A percentile compares a stretch with the other conserved stretches of the same genome.
These are phyloP conservation scores for Enhydra lutris DNA, from an alignment of 2,113 vertebrate species.

Conservation along the genomic window DNA sequence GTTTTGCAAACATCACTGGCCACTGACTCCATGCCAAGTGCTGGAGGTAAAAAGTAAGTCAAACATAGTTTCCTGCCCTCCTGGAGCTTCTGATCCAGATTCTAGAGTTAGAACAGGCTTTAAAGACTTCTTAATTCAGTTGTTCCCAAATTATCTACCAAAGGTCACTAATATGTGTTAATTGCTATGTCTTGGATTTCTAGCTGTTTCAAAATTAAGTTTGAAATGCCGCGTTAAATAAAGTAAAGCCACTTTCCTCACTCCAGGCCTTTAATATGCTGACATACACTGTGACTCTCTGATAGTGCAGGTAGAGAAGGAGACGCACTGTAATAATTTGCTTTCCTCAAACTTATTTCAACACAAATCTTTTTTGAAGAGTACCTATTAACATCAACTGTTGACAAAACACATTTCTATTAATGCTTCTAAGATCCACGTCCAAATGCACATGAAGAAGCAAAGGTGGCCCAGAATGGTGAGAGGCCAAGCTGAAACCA, in stretches of 20 bases:
- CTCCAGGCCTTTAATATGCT: not conserved
- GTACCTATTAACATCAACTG: not conserved
- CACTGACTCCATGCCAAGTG: not conserved
- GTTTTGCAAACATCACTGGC: conserved; percentile 30
- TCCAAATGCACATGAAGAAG: not conserved
- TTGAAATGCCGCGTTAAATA: conserved; percentile 7
- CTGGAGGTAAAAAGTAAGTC: not conserved
- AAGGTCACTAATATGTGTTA: not conserved
- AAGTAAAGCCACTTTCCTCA: not conserved
- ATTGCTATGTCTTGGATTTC: not conserved
- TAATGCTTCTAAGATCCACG: not conserved
- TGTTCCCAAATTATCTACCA: not conserved
- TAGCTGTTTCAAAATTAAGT: not conserved
- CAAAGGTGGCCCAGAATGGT: not conserved
- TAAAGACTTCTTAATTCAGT: not conserved
- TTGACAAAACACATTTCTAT: not conserved
- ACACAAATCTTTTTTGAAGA: not conserved
- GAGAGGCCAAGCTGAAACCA: not conserved
- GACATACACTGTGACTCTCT: not conserved
- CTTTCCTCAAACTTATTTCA: not conserved
- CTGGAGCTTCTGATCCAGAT: not conserved
- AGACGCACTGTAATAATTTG: not conserved
- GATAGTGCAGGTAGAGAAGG: not conserved
- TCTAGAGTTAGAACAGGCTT: not conserved
- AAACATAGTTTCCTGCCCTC: not conserved